Percentiles rank a stretch among this genome's conserved stretches.
Conservation (phyloP, 2,888 invertebrate genomes). For the Dasysyrphus tricinctus region DNA sequence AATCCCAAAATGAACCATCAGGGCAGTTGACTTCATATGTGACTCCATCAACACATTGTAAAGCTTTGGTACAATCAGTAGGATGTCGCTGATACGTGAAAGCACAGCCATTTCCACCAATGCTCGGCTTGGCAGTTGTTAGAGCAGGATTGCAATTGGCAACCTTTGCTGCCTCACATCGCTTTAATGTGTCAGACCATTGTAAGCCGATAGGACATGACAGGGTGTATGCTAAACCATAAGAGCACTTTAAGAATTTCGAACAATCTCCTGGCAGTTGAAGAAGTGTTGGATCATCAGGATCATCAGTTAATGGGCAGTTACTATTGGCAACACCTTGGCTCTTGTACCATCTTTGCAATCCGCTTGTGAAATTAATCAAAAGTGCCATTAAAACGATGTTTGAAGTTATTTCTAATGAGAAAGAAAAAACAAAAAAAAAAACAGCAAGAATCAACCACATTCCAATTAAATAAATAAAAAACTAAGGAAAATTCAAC, state of each 20-base stretch:
- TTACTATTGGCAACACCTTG: not conserved
- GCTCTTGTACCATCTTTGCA: slow-evolving; percentile 9
- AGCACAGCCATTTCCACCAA: slow-evolving; percentile 18
- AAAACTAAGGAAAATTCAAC: not conserved
- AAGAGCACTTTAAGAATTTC: slow-evolving; percentile 44
- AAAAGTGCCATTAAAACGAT: not conserved
- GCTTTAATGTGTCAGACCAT: not conserved
- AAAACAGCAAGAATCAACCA: not conserved
- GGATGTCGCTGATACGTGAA: slow-evolving; percentile 29
- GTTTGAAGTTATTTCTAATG: not conserved
- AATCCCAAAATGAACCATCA: slow-evolving; percentile 67
- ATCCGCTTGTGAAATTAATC: not conserved
- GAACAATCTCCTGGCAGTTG: slow-evolving; percentile 25
- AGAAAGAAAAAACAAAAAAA: no score
- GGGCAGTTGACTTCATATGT: slow-evolving; percentile 52
- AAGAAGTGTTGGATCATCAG: slow-evolving; percentile 50
- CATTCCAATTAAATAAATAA: not conserved
- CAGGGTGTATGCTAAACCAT: slow-evolving; percentile 31
- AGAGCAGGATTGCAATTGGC: slow-evolving; percentile 11
- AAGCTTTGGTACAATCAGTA: slow-evolving; percentile 59
- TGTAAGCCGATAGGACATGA: slow-evolving; percentile 35
- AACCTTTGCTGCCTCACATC: slow-evolving; percentile 34
- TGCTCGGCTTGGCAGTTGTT: not conserved
- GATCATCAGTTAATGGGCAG: slow-evolving; percentile 60
- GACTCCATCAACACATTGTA: slow-evolving; percentile 63